These are phyloP conservation scores for Coptodon bakossiorum DNA, from an alignment of 2,113 vertebrate genomes.

Conservation along the genomic window DNA sequence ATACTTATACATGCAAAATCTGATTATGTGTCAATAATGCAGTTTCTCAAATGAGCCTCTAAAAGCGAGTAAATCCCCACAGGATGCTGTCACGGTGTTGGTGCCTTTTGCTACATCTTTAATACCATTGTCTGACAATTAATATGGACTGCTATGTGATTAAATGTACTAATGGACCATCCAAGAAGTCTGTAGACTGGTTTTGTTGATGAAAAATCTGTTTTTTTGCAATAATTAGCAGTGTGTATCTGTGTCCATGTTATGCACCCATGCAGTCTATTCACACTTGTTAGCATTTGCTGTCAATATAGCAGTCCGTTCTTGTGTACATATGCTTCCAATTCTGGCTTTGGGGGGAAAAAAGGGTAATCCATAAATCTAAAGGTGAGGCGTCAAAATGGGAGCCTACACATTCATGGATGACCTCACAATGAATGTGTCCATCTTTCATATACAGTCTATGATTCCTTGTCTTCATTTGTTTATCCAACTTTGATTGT, in stretches of 20 bases:
- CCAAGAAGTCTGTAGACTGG: background rate
- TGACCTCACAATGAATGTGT: background rate
- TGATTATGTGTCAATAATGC: background rate
- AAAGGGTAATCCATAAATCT: background rate
- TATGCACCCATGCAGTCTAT: background rate
- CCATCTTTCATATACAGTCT: background rate
- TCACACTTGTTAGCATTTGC: background rate
- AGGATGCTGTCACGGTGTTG: background rate
- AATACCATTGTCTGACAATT: background rate
- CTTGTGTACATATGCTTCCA: background rate
- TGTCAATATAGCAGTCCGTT: rapidly evolving
- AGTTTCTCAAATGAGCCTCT: background rate
- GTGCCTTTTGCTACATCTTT: background rate
- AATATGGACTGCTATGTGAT: rapidly evolving
- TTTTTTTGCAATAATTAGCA: background rate
- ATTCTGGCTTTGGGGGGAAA: background rate
- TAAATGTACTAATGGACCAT: background rate
- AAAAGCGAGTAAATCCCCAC: background rate
- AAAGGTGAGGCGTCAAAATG: background rate
- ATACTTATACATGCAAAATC: background rate
- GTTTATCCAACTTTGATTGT: background rate
- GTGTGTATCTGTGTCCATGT: background rate
- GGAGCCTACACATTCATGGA: background rate
- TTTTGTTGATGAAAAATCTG: background rate
- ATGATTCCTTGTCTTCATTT: background rate